Evolutionary conservation across 2,113 vertebrate genomes (phyloP), one percentile per base, ranked within the genome.

Genomic region (Pardalotus punctatus): DNA sequence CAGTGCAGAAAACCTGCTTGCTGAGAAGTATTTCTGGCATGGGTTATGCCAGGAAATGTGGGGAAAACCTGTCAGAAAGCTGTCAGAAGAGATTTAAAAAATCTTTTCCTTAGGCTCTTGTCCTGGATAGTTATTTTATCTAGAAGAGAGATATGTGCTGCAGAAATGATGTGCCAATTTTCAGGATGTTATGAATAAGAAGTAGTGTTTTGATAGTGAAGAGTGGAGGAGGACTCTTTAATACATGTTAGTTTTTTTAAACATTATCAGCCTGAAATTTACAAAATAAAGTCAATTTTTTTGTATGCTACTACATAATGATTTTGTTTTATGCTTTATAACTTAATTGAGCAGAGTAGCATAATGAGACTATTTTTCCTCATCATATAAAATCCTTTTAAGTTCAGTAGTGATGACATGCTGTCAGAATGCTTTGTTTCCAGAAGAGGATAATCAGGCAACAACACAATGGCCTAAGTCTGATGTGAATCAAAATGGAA

Each of bases 341-440:
- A 64, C 36, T 69, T 95, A 90, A 86, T 38, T 84, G 65, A 81
- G 33, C 42, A 73, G 53, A 69, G 25, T 28, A 82, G 31, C 16
- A 42, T 90, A 77, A 57, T 0, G 0, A 81, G 48, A 77, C n/a
- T 54, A 38, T 81, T 58, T 87, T 84, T 69, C 47, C n/a, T 65
- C 27, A 45, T 56, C 15, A 8, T 70, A 50, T 79, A 87, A 85
- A 90, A 61, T 71, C 36, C 28, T 69, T 93, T 61, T 58, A 94
- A 85, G 62, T 77, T 90, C 73, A 79, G 43, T 73, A 35, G 71
- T 65, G 64, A 83, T 3, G 11, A 87, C 70, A 76, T 58, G 48
- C 58, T 92, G 51, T 77, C 69, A 90, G 69, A 80, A 88, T 79
- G 35, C 83, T 88, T 57, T 86, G 56, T 79, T 95, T 95, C 62